Evolutionary conservation across 2,797 vertebrate species (phyloP), one percentile per base, ranked within the genome.

Genomic region (Spea hammondii): DNA sequence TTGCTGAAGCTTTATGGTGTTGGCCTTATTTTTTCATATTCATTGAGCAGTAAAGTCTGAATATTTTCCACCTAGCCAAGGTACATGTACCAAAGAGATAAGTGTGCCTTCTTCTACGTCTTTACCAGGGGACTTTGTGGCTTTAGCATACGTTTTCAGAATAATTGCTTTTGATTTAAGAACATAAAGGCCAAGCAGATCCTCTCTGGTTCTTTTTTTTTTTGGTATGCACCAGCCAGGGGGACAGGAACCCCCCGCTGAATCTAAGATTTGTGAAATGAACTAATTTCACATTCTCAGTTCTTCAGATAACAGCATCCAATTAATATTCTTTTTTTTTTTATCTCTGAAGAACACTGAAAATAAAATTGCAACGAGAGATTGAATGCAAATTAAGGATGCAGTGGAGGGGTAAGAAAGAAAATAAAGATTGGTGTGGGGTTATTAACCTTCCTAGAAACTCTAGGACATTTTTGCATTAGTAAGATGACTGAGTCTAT

Each of bases 251-350:
- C 14, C 12, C 49, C 12, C 57, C 59, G 5, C 53, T 60, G 14
- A 55, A 45, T 59, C 17, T 49, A 60, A n/a, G n/a, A 51, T 62
- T 70, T 50, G 14, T 32, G n/a, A 70, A n/a, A 77, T 62, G 45
- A 60, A 62, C 46, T 70, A 60, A 77, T 70, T 51, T 76, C 4
- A 8, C n/a, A 59, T 49, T 49, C 55, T 57, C 65, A 67, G 51
- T 57, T 76, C 45, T 48, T 8, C 50, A 59, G 17, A 59, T 57
- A 68, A 76, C 53, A 49, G 6, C 12, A 13, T 75, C 53, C 64
- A 65, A 48, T 66, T 75, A 46, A 65, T 65, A 71, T 71, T 71
- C 45, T 9, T 57, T 57, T 57, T 57, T 57, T 57, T 57, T 57
- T 57, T 3, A 57, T 57, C 55, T 57, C 55, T 5, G 5, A 57